Evolutionary conservation across 2,888 invertebrate species (phyloP).

Genomic region (Torymus auratus): DNA sequence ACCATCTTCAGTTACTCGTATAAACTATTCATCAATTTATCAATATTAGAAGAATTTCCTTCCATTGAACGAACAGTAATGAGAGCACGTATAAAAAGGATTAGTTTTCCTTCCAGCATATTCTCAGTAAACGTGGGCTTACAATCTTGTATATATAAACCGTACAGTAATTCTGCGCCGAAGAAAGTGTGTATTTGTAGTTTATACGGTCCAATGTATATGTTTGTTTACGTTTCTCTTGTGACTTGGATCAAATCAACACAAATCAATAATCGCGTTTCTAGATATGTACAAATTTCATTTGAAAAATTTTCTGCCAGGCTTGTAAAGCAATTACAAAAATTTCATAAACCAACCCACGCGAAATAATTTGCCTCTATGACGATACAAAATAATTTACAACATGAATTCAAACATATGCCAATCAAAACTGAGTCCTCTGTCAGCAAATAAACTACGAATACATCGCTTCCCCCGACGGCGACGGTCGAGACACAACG

Average conservation of each 20-base stretch:
- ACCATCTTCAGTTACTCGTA: slow-evolving; percentile 9
- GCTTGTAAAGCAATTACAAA: no score
- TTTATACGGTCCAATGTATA: not conserved
- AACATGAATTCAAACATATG: not conserved
- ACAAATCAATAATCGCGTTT: no score
- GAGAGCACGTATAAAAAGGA: slow-evolving; percentile 33
- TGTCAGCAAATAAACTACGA: slow-evolving; percentile 17
- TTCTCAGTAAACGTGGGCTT: slow-evolving; percentile 21
- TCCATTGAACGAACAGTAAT: slow-evolving; percentile 22
- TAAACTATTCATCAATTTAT: slow-evolving; percentile 34
- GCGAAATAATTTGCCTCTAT: no score
- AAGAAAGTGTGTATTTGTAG: slow-evolving; percentile 21
- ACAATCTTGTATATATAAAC: slow-evolving; percentile 37
- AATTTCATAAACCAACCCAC: no score
- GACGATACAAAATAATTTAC: no score
- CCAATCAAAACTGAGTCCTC: not conserved
- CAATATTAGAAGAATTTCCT: slow-evolving; percentile 36
- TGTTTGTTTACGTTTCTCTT: no score
- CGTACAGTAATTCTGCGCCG: slow-evolving; percentile 23
- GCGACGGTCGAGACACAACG: slow-evolving; percentile 23
- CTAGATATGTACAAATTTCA: no score
- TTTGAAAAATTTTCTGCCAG: no score
- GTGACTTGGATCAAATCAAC: no score
- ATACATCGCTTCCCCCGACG: not conserved
- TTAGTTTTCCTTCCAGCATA: slow-evolving; percentile 9